Base-by-base conservation (phyloP, 2,113 vertebrate genomes). In the Diphyllodes magnificus region DNA sequence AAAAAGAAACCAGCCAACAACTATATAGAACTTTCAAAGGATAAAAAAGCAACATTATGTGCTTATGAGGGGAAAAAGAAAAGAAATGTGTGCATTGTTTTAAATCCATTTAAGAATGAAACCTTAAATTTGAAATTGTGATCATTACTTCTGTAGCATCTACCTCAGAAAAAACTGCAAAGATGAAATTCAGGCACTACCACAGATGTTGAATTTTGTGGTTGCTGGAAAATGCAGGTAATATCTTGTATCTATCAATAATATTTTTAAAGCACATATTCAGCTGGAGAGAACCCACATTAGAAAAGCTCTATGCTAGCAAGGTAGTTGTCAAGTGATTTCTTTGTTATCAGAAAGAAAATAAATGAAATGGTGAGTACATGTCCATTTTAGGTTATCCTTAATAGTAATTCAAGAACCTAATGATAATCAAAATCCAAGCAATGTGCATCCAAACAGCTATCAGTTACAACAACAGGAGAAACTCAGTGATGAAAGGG, bases 1-100 rank as follows among this genome's bases (percentile, higher is more conserved):
- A 68, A 76, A 90, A 90, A 72, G 57, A 95, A 91, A 65, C 21
- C 71, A 76, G 54, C 16, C 31, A 51, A 65, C 72, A 68, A 82
- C 23, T 82, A 61, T 35, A 61, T 4, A 49, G 56, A 85, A 82
- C 24, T 69, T 79, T 50, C 57, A 92, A 78, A 91, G 30, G 40
- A 51, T 57, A n/a, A 64, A 93, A 92, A 89, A 79, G 39, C 9
- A 82, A 39, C 13, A 42, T 57, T 50, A 44, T 44, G 14, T 9
- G 2, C 14, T 51, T 40, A 49, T 23, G n/a, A 37, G 31, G 15
- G 9, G 28, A 14, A 39, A 49, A 75, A 30, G 27, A 77, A 84
- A 88, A 19, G 30, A 72, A 72, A 82, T 3, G 7, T 45, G 50
- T 57, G 40, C 45, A 47, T 57, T 13, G 53, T 64, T 87, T 91